Percentiles rank a stretch among this genome's conserved stretches.
phyloP scores from a whole-genome alignment of 2,113 vertebrate species.

The Megaceryle torquata region DNA sequence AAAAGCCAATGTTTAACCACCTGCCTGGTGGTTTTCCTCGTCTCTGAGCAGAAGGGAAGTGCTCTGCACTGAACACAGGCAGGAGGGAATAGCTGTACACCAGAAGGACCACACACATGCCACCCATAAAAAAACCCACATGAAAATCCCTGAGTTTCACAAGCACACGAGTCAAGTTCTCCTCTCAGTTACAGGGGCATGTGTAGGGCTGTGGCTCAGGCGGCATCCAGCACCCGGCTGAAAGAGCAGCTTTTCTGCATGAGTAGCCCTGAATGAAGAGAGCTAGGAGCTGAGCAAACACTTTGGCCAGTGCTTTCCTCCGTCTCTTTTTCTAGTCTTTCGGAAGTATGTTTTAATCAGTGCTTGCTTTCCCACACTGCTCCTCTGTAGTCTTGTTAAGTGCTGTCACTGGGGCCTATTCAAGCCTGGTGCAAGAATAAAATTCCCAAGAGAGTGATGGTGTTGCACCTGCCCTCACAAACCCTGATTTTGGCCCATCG shows the following conservation, averaged over 20 bases:
- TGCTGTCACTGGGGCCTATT: not conserved
- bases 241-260: slow-evolving; percentile 47
- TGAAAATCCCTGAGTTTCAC: not conserved
- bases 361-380: slow-evolving; percentile 29
- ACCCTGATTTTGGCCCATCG: not conserved
- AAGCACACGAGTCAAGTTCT: slow-evolving; percentile 11
- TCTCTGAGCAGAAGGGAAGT: not conserved
- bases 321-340: slow-evolving; percentile 11
- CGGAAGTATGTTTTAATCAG: slow-evolving; percentile 47
- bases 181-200: slow-evolving; percentile 57
- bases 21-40: not conserved
- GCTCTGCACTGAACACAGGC: not conserved
- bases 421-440: not conserved
- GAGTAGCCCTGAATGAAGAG: slow-evolving; percentile 54
- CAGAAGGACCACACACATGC: slow-evolving; percentile 37
- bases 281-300: slow-evolving; percentile 54
- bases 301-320: slow-evolving; percentile 23
- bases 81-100: not conserved
- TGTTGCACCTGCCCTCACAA: not conserved
- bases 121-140: not conserved
- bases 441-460: not conserved
- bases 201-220: not conserved
- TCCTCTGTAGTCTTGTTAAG: slow-evolving; percentile 29
- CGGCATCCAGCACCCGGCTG: not conserved
- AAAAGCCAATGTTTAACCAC: not conserved